These are phyloP conservation scores for Plagodis pulveraria DNA, from an alignment of 2,888 invertebrate species.

Conservation along the genomic window DNA sequence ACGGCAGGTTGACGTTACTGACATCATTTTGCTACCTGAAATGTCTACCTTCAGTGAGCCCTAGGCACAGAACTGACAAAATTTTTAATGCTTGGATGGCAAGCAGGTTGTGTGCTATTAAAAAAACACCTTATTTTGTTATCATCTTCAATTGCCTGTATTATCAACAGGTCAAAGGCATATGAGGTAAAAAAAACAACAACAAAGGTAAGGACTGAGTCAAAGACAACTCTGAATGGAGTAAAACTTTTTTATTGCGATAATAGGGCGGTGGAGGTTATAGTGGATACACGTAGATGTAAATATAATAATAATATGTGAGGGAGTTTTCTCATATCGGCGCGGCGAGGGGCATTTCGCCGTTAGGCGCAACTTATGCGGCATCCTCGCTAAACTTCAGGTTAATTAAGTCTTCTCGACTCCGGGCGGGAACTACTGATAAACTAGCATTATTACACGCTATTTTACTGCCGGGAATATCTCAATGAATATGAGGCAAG, in stretches of 20 bases:
- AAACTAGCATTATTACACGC: conserved; percentile 60
- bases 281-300: conserved; percentile 47
- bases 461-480: conserved; percentile 44
- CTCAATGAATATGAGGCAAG: conserved; percentile 29
- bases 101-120: too few relatives aligned
- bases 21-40: too few relatives aligned
- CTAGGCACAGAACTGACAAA: too few relatives aligned
- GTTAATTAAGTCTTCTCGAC: conserved; percentile 73
- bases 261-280: conserved; percentile 51
- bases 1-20: too few relatives aligned
- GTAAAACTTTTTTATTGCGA: conserved; percentile 65
- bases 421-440: conserved; percentile 53
- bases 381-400: conserved; percentile 60
- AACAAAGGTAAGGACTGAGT: background rate
- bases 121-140: too few relatives aligned
- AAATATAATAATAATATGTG: conserved; percentile 52
- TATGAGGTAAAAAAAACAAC: too few relatives aligned
- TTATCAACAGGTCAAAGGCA: too few relatives aligned
- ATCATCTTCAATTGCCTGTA: too few relatives aligned
- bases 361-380: conserved; percentile 51
- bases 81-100: too few relatives aligned
- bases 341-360: conserved; percentile 38
- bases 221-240: conserved; percentile 43
- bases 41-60: too few relatives aligned
- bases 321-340: conserved; percentile 73